Evolutionary conservation across 2,113 vertebrate genomes (phyloP), one percentile per base, ranked within the genome.

Genomic region (Petroica traversi): DNA sequence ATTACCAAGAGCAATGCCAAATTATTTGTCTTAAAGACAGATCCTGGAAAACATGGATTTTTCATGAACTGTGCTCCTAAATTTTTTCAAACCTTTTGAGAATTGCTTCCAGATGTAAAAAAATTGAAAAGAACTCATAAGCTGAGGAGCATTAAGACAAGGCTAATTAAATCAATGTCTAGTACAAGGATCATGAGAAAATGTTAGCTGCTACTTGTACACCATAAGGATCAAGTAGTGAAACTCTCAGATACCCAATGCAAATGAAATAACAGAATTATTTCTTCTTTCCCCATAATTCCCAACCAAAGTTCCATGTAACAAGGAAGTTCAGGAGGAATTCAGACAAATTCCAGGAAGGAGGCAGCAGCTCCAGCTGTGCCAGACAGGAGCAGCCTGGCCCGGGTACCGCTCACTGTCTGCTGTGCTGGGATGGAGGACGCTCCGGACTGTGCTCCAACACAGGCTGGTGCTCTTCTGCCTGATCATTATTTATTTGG

Each of bases 371-470:
- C 2, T 51, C 74, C 88, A 78, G 85, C 43, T 41, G 62, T 31
- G 78, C 43, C 73, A n/a, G 72, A 20, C 69, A 11, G 69, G 6
- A 74, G 34, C 63, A 14, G 4, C 40, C 36, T 5, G 48, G 29
- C 34, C 15, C 0, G 0, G 3, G 71, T 5, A n/a, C 49, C 1
- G 0, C 78, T 36, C 1, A 0, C 62, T 0, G 0, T 23, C 81
- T 76, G 78, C 78, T 38, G 85, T 4, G 0, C 36, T 3, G 73
- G 34, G 8, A 24, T 28, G 80, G 73, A 48, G 55, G 17, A 14
- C 40, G 48, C 54, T 46, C 40, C 6, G 15, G 33, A 52, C 54
- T 36, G 54, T 4, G 25, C n/a, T 66, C 34, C n/a, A 6, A 0
- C n/a, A 58, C n/a, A 29, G 28, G 20, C 57, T 66, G 48, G 9